Evolutionary conservation across 2,888 invertebrate species (phyloP), one percentile per base, ranked within the genome.

Genomic region (Digitonthophagus gazella): DNA sequence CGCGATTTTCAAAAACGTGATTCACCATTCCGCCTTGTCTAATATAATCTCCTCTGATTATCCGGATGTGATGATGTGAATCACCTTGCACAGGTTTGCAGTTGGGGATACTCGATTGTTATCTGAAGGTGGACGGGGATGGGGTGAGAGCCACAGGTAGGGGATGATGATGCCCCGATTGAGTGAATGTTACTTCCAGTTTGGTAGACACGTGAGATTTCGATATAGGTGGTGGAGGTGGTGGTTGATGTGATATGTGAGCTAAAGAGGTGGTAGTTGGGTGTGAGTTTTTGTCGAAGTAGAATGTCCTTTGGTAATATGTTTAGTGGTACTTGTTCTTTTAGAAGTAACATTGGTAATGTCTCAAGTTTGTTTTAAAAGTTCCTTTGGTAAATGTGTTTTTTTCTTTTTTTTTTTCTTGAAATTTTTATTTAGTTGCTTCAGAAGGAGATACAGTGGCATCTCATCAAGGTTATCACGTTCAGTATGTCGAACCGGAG

Each of bases 401-500:
- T 55, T 68, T 16, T 68, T 15, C 11, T 55, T 63, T 28, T 65
- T 57, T 55, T 68, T 16, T 68, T 15, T n/a, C 22, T 63, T 28
- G 58, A 19, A 15, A 57, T 16, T 19, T 54, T 58, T 2, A 28
- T 68, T 65, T 70, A 80, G 83, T 83, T 80, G 73, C 86, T 84
- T 86, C 86, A 75, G 88, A 89, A 79, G 86, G 87, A 63, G 87
- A 87, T 72, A 86, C 87, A 67, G 88, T 88, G 82, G 83, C 83
- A 76, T 83, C 83, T 56, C 83, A 83, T 74, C 83, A 81, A 75
- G 88, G 88, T 78, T 91, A 91, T 79, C 91, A 91, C 80, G 90
- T 91, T 77, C 91, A 91, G 81, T 91, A 91, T 85, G 90, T 91
- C 76, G 91, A 91, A 80, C 89, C 91, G 0, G 86, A 89, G 84